Evolutionary conservation across 2,113 vertebrate species (phyloP), one percentile per base, ranked within the genome.

Genomic region (Sminthopsis crassicaudata): DNA sequence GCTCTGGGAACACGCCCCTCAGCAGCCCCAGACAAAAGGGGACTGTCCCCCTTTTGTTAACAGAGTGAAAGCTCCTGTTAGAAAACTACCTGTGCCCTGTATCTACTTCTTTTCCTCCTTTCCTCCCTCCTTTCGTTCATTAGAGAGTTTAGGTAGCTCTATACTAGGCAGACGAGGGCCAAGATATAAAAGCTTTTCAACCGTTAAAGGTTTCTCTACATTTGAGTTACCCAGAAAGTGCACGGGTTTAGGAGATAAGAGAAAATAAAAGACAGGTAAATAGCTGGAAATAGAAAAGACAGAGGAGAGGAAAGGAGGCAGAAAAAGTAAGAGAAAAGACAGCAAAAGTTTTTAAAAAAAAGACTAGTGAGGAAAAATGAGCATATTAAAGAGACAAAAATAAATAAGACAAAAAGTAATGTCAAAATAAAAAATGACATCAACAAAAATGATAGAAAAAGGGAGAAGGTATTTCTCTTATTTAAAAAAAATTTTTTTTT

Each of bases 21-120:
- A 30, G 76, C 94, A 94, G 76, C 52, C 92, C 93, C 52, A 97
- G 94, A 97, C 96, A 97, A 97, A 98, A 96, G 97, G 90, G 95
- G 57, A 96, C 96, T 94, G 95, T 97, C 95, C 96, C 96, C 95
- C 93, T 94, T 97, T 97, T 96, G 94, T 96, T 95, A 93, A 88
- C 53, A 93, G 89, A 96, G 96, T 84, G 23, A 57, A 95, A 92
- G 67, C 91, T 94, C 92, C 94, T 12, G 46, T 88, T 95, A 92
- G 94, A 97, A 97, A 94, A 96, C 94, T 97, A 98, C 97, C 98
- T 98, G 96, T 94, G 48, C 95, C 92, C 42, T 12, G 52, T 92
- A 90, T 26, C 95, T 94, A 57, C 51, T 96, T 90, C 89, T 95
- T 96, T 96, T 60, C 90, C 93, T 92, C 53, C 91, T 94, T 54